Evolutionary conservation across 2,888 invertebrate species (phyloP).

Genomic region (Ichneumoninae sp.): DNA sequence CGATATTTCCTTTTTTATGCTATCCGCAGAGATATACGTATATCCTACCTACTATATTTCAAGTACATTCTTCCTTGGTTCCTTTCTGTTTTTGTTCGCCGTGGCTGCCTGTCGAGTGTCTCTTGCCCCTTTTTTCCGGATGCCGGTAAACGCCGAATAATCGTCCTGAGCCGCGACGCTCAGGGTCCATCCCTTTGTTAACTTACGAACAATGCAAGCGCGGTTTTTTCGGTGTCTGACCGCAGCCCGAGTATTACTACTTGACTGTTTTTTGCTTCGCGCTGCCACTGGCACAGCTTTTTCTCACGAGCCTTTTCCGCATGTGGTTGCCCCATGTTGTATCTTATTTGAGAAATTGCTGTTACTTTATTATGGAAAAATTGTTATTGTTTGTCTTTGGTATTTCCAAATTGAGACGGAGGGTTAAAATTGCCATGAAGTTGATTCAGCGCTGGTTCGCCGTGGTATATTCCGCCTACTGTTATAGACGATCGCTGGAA

Average conservation of each 20-base stretch:
- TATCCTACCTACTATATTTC: constrained; percentile 49
- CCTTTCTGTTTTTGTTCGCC: constrained; percentile 56
- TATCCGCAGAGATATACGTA: neutral
- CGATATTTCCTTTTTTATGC: neutral
- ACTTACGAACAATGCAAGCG: constrained; percentile 76
- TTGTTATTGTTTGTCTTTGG: neutral
- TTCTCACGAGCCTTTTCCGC: constrained; percentile 46
- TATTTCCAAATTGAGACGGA: neutral
- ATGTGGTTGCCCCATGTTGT: constrained; percentile 49
- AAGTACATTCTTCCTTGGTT: constrained; percentile 46
- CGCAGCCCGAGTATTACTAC: constrained; percentile 71
- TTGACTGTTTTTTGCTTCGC: constrained; percentile 63
- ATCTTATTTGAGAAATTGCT: constrained; percentile 50
- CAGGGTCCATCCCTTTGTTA: constrained; percentile 77
- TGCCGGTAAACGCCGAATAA: constrained; percentile 79
- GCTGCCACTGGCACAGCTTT: constrained; percentile 43
- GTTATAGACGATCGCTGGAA: constrained; percentile 59
- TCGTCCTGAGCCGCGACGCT: constrained; percentile 71
- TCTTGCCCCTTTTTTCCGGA: constrained; percentile 58
- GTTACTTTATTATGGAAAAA: neutral
- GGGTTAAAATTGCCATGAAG: neutral
- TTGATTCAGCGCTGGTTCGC: no score
- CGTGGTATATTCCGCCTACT: neutral
- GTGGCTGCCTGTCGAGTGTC: constrained; percentile 57
- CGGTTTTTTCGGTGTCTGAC: constrained; percentile 69